Base-by-base conservation (phyloP, 1,140 invertebrate species). In the Pararge aegeria region DNA sequence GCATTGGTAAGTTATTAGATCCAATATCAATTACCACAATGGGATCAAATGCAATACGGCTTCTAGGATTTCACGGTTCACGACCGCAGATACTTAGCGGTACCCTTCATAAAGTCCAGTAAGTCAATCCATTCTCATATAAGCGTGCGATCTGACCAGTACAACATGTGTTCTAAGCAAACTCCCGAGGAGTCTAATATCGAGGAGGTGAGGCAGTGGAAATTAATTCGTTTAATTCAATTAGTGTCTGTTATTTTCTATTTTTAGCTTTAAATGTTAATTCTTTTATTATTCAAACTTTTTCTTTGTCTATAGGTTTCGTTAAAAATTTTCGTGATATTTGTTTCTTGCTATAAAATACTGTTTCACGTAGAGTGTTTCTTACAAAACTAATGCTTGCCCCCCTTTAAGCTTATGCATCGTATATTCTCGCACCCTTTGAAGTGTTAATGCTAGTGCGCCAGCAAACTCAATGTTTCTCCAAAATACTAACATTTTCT, bases 401-500 rank as follows among this genome's bases (percentile, higher is more conserved):
- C 57, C 52, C 27, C 15, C 38, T 20, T 52, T 56, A 15, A 55
- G 54, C 60, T 56, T 62, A 46, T 56, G 60, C 60, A 62, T 56
- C 30, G 24, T 62, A 54, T 34, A 6, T 59, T 27, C 54, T 50
- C 51, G 49, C 50, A 10, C 15, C 19, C 38, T 55, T 60, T 59
- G 46, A 38, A 54, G 20, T 29, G 30, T 34, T 52, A 46, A 56
- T 44, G 38, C 48, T 49, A 62, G 48, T 62, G 19, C 54, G 46
- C 21, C 21, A 49, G 24, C 27, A 46, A 49, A 68, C 66, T 71
- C 70, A 69, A 51, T 64, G 71, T 81, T 68, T 89, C 82, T 82
- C 84, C 84, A 87, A 89, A 89, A 89, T 89, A 89, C 87, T 89
- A 89, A 89, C 84, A 84, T 79, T 72, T 75, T 87, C 73, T 87